Evolutionary conservation across 2,113 vertebrate species (phyloP), one percentile per base, ranked within the genome.

Genomic region (Nyctereutes procyonoides): DNA sequence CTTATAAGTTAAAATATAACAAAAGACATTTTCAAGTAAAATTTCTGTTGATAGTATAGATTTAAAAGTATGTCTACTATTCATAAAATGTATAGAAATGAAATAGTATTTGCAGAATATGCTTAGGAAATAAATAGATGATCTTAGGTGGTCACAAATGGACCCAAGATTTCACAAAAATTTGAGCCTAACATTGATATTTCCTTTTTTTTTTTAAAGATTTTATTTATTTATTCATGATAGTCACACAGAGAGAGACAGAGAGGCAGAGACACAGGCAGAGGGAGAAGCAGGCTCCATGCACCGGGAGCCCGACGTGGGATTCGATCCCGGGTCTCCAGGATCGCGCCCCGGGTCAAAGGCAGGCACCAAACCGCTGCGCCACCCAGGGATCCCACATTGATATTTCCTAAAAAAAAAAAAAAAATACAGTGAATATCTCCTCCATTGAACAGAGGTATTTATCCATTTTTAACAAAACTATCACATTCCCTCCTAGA

Each of bases 11-110:
- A 43, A 74, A 74, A 74, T 48, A 24, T 43, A 74, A 26, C 38
- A 74, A 74, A 48, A 74, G n/a, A 74, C 38, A 74, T 74, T 74
- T 74, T 48, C 12, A 43, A 74, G 73, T 51, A 48, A 77, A 77
- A 90, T 58, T 62, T 90, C 38, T 28, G n/a, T 56, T 90, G 71
- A 60, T 11, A 56, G 35, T 77, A 77, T 10, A 58, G 26, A 80
- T 55, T 55, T 76, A 22, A 30, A 38, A 73, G 17, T 14, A 63
- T 51, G 13, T 38, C 13, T 91, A 95, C 95, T 87, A 85, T 32
- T 86, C 16, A 86, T 51, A 81, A 96, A 95, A 97, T 74, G 80
- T 86, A 74, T 95, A 96, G 0, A 81, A 97, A n/a, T 58, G 56
- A 98, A 97, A 91, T 84, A 53, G 0, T 12, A 28, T 55, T 88